phyloP scores from a whole-genome alignment of 2,888 invertebrate species.

The Molorchus minor region DNA sequence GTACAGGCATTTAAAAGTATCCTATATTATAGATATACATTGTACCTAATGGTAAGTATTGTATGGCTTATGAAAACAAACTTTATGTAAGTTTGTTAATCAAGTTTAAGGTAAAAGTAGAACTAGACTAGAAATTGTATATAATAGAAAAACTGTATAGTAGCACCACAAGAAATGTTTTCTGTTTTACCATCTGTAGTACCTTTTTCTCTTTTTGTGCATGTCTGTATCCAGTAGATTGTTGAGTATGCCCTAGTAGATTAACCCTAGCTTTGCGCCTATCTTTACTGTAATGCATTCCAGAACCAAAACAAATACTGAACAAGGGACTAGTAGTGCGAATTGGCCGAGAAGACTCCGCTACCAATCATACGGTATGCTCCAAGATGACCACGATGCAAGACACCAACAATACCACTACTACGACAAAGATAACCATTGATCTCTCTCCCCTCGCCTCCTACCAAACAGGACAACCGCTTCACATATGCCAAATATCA shows the following conservation, averaged over 20 bases:
- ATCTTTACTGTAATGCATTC: slow-evolving; percentile 35
- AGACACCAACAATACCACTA: slow-evolving; percentile 56
- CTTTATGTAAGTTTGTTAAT: too few species aligned
- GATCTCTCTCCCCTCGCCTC: slow-evolving; percentile 59
- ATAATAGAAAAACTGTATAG: slow-evolving; percentile 20
- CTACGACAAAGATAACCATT: slow-evolving; percentile 63
- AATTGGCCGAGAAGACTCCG: slow-evolving; percentile 59
- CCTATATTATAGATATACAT: too few species aligned
- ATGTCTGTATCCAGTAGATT: slow-evolving; percentile 25
- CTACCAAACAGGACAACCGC: slow-evolving; percentile 37
- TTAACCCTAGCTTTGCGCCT: slow-evolving; percentile 27
- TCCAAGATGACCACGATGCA: slow-evolving; percentile 59
- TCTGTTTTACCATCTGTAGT: slow-evolving; percentile 34
- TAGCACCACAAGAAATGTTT: slow-evolving; percentile 24
- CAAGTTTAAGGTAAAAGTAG: background rate
- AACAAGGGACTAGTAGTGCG: slow-evolving; percentile 63
- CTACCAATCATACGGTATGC: slow-evolving; percentile 57
- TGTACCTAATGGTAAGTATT: too few species aligned
- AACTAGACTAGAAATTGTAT: background rate
- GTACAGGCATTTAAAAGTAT: too few species aligned
- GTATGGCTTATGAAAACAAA: too few species aligned
- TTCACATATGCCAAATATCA: slow-evolving; percentile 49
- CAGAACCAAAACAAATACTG: slow-evolving; percentile 59
- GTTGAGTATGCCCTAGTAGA: slow-evolving; percentile 26
- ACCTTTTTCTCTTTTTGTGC: slow-evolving; percentile 47